Base-by-base conservation (phyloP, 1,140 invertebrate genomes). In the Drosophila yakuba region DNA sequence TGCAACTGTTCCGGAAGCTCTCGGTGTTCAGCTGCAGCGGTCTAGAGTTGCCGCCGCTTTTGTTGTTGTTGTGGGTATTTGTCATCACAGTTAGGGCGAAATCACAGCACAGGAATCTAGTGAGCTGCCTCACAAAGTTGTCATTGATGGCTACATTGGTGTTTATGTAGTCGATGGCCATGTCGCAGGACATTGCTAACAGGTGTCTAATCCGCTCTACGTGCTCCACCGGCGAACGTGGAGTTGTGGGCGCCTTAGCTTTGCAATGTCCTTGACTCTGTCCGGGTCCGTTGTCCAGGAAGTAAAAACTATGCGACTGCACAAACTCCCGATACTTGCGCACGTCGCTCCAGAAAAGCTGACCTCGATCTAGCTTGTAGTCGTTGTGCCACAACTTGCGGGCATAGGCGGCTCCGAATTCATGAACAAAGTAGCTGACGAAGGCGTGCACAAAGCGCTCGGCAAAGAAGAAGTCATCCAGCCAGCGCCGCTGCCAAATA, bases 71-170 rank as follows among this genome's bases (percentile, higher is more conserved):
- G 38, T 64, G 60, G 36, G 36, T 80, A 61, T 32, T 82, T 43
- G 51, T 64, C 61, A 74, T 86, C 68, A 83, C 76, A 84, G 75
- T 91, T 17, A 89, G 55, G 14, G 90, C 83, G 55, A 80, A 91
- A 76, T 92, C 91, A 78, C 91, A 92, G 82, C 91, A 92, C 20
- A 92, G 74, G 38, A 80, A 91, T 78, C 78, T 84, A 10, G 91
- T 92, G 36, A 92, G 80, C 41, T 79, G 76, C 23, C 82, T 62
- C 41, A 92, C 74, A 67, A 92, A 92, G 39, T 76, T 68, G 14
- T 47, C 66, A 41, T 78, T 90, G 52, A 92, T 80, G 60, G 72
- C 57, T 48, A 92, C 91, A 72, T 92, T 92, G 23, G 90, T 92
- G 57, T 83, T 92, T 8, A 92, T 91, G 45, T 91, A 92, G 38